These are phyloP conservation scores for Furnarius figulus DNA, from an alignment of 2,113 vertebrate species.

Conservation along the genomic window DNA sequence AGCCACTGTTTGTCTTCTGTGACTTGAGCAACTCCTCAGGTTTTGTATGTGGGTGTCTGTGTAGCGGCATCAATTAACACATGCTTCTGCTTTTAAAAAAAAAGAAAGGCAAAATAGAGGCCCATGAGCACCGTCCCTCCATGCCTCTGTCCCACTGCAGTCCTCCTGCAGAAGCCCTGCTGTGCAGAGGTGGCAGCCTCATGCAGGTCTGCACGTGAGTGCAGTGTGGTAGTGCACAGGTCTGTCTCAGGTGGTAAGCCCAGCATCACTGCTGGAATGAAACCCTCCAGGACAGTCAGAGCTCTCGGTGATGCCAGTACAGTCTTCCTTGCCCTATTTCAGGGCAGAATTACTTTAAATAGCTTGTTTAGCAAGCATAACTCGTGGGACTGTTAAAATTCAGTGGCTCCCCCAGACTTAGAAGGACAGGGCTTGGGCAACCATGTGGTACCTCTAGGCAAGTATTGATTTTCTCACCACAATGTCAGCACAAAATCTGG, in stretches of 20 bases:
- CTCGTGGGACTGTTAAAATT: background rate
- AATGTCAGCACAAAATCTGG: background rate
- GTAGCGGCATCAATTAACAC: background rate
- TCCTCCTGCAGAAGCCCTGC: background rate
- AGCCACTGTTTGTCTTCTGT: background rate
- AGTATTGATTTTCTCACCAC: background rate
- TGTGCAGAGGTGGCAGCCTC: rapidly evolving
- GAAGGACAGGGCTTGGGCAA: background rate
- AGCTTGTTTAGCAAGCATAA: background rate
- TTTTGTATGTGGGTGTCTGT: background rate
- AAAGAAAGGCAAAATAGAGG: background rate
- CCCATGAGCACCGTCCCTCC: background rate
- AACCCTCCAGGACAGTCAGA: background rate
- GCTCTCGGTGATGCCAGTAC: background rate
- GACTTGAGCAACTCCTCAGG: background rate
- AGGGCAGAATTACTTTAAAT: background rate
- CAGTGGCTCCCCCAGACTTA: background rate
- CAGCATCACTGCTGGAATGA: background rate
- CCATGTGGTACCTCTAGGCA: background rate
- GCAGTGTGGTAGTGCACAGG: background rate
- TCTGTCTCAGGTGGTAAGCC: background rate
- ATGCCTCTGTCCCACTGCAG: background rate
- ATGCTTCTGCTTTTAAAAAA: background rate
- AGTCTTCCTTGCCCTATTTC: background rate
- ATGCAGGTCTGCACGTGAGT: background rate